Evolutionary conservation across 2,888 invertebrate species (phyloP), one percentile per base, ranked within the genome.

Genomic region (Agriopis leucophaearia): DNA sequence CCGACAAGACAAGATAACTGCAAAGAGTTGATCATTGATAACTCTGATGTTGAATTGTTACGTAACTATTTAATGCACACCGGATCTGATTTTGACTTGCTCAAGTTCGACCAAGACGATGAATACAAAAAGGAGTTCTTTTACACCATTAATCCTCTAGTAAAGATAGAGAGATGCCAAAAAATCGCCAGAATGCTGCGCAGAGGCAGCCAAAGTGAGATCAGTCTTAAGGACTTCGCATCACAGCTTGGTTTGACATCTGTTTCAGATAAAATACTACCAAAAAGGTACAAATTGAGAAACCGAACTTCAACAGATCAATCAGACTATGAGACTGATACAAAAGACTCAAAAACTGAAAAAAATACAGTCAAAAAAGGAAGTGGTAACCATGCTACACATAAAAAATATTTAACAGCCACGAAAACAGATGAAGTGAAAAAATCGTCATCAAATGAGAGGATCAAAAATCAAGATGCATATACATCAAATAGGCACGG

Each of bases 91-190:
- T 66, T 70, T n/a, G 63, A 69, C 9, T 35, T 71, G 0, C 48
- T 58, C 0, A n/a, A 51, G 8, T 74, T 70, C 16, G 72, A 72
- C 9, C 27, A 55, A 2, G 61, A 64, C 5, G 57, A 68, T 7
- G 58, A 59, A 0, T 72, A 70, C 38, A 72, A 72, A 40, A 64
- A 12, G 12, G 45, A 61, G 16, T 71, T 69, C 40, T 80, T 89
- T 71, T 87, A 84, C 72, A 74, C 75, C 7, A 78, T 90, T 42
- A 87, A 89, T 66, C 90, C 90, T 3, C 71, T 90, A 0, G 90
- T 90, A 8, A 51, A 55, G 7, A 42, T 89, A 0, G 74, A 74
- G 66, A 78, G 81, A 0, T 83, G 83, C 56, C 44, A 69, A 8
- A 71, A 52, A 0, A 78, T 88, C 3, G 78, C 65, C 15, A 62